Evolutionary conservation across 2,113 vertebrate species (phyloP).

Genomic region (Eulacestoma nigropectus): DNA sequence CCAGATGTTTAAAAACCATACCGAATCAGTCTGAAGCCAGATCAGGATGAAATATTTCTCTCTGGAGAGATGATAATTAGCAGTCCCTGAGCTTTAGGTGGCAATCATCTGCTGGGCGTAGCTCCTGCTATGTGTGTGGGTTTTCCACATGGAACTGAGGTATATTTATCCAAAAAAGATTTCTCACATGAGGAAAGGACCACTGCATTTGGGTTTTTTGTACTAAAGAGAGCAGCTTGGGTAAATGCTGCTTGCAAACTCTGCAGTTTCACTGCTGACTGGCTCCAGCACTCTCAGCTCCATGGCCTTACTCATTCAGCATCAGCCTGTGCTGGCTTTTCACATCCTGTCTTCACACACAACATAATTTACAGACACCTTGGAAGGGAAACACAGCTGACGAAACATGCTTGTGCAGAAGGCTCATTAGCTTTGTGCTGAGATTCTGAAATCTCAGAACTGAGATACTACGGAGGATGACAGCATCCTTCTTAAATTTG

Average conservation of each 20-base stretch:
- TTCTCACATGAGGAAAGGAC: neutral
- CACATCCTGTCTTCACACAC: neutral
- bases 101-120: neutral
- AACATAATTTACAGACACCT: neutral
- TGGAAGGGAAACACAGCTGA: neutral
- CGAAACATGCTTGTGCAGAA: neutral
- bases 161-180: neutral
- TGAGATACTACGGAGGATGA: neutral
- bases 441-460: neutral
- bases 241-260: neutral
- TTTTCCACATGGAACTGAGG: neutral
- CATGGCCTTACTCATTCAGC: accelerated
- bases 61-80: neutral
- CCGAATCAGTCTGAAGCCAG: neutral
- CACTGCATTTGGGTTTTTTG: neutral
- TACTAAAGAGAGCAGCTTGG: neutral
- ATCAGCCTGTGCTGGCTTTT: neutral
- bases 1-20: neutral
- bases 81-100: neutral
- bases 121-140: neutral
- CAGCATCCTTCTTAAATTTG: neutral
- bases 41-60: neutral
- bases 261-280: neutral
- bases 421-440: neutral
- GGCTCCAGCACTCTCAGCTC: neutral